Evolutionary conservation across 2,888 invertebrate genomes (phyloP).

Genomic region (Dyspetes luteomarginatus): DNA sequence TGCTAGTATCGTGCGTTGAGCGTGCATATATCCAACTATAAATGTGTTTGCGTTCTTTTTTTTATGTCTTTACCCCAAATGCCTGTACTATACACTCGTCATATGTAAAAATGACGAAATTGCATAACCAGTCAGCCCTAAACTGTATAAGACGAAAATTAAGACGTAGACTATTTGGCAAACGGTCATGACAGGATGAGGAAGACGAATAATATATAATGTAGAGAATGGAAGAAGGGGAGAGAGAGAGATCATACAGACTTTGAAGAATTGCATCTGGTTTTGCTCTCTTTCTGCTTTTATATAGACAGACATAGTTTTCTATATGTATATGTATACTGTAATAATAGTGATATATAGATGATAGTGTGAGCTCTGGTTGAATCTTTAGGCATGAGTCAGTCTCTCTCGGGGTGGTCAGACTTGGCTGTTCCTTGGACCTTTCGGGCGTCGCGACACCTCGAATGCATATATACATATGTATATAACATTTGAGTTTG

Average conservation of each 20-base stretch:
- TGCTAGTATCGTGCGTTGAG: too few relatives aligned
- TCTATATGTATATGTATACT: neutral
- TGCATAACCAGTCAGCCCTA: constrained; percentile 71
- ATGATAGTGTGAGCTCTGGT: constrained; percentile 10
- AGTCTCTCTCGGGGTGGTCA: constrained; percentile 67
- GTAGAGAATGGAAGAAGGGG: constrained; percentile 3
- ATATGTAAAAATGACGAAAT: constrained; percentile 74
- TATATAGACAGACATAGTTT: constrained; percentile 28
- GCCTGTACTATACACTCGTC: constrained; percentile 52
- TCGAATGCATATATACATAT: constrained; percentile 2
- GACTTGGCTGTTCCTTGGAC: constrained; percentile 70
- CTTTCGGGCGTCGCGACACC: constrained; percentile 58
- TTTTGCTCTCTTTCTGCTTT: constrained; percentile 31
- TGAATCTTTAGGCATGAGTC: constrained; percentile 73
- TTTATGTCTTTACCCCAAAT: neutral
- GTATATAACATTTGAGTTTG: neutral
- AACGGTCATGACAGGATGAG: constrained; percentile 18
- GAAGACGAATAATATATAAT: constrained; percentile 33
- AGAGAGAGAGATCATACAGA: constrained; percentile 15
- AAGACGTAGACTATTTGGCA: constrained; percentile 24
- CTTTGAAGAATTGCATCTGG: constrained; percentile 49
- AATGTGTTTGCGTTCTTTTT: neutral
- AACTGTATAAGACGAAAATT: neutral
- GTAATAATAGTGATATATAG: constrained; percentile 17
- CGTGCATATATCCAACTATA: constrained; percentile 5